phyloP scores from a whole-genome alignment of 92 coral and sea anemone genomes.

The Blastomussa wellsi region DNA sequence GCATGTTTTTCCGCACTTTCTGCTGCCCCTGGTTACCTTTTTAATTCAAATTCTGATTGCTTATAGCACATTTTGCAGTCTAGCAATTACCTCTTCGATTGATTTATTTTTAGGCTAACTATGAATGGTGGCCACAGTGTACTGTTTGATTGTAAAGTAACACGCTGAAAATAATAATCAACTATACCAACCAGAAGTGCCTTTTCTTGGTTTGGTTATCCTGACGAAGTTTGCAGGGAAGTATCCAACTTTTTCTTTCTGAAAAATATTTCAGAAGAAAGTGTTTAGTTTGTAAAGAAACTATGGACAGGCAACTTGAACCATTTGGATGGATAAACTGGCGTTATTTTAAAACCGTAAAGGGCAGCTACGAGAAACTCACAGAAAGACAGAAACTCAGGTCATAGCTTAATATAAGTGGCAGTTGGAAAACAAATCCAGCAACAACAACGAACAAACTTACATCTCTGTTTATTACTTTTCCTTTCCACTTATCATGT shows the following conservation, averaged over 20 bases:
- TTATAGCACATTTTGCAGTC: not conserved
- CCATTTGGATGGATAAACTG: too few species aligned
- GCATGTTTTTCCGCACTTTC: not conserved
- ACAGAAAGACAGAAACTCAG: too few species aligned
- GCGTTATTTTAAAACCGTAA: too few species aligned
- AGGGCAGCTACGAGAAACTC: too few species aligned
- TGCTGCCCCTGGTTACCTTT: not conserved
- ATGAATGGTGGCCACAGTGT: not conserved
- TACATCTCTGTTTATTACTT: slow-evolving; percentile 70
- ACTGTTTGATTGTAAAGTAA: not conserved
- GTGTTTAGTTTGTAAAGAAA: too few species aligned
- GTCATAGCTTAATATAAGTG: not conserved
- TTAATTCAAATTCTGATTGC: not conserved
- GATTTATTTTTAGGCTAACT: not conserved
- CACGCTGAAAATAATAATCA: not conserved
- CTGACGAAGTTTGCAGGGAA: slow-evolving; percentile 86
- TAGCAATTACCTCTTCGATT: not conserved
- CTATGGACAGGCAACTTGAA: too few species aligned
- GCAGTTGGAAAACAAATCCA: not conserved
- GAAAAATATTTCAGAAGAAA: not conserved
- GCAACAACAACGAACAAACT: slow-evolving; percentile 3
- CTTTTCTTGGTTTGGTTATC: slow-evolving; percentile 57
- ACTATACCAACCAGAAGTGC: slow-evolving; percentile 17
- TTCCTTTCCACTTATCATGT: slow-evolving; percentile 94
- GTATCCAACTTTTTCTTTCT: slow-evolving; percentile 82